These are phyloP conservation scores for Zosterops pallidus DNA, from an alignment of 2,113 vertebrate genomes.

Conservation along the genomic window DNA sequence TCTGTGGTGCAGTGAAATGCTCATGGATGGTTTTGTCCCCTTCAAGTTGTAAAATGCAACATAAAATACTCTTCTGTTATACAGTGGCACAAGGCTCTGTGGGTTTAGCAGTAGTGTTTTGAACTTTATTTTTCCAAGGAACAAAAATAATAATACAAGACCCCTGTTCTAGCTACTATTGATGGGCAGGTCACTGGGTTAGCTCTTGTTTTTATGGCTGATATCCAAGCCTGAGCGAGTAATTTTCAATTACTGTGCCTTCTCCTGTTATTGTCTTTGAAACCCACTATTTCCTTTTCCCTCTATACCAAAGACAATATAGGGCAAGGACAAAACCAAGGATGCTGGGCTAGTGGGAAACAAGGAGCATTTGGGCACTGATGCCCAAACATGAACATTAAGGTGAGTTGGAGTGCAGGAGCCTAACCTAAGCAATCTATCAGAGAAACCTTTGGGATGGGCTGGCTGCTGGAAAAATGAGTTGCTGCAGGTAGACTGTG, in stretches of 20 bases:
- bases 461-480: not conserved
- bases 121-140: not conserved
- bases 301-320: not conserved
- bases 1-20: not conserved
- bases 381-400: not conserved
- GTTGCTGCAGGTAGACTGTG: not conserved
- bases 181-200: not conserved
- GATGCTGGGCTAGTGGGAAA: not conserved
- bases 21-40: not conserved
- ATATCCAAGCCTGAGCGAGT: not conserved
- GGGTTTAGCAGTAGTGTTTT: not conserved
- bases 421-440: not conserved
- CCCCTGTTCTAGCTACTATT: not conserved
- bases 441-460: conserved; percentile 4
- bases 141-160: not conserved
- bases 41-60: not conserved
- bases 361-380: not conserved
- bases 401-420: not conserved
- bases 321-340: not conserved
- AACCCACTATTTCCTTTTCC: not conserved
- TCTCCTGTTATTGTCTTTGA: not conserved
- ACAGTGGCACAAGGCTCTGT: not conserved
- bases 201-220: not conserved
- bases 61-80: not conserved
- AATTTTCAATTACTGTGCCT: not conserved